A percentile compares a stretch with the other conserved stretches of the same genome.
Evolutionary conservation across 2,113 vertebrate species (phyloP).

Genomic region (human (Homo sapiens)): DNA sequence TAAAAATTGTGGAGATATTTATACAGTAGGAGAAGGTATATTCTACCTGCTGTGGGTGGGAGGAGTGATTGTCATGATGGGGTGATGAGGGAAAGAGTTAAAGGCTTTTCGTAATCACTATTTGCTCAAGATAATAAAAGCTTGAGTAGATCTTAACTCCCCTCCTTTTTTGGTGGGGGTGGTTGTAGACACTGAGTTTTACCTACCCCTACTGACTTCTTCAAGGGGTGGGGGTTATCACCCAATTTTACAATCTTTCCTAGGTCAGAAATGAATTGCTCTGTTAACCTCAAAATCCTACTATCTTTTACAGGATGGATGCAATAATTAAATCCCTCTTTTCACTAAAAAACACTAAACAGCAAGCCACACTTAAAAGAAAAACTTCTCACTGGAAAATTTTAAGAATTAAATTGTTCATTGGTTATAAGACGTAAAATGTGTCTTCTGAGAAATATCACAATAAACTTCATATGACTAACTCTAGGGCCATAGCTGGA

Average conservation of each 20-base stretch:
- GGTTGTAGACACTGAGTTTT: background rate
- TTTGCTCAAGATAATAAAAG: background rate
- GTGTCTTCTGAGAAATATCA: conserved; percentile 34
- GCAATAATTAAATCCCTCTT: background rate
- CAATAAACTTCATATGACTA: conserved; percentile 30
- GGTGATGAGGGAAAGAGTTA: background rate
- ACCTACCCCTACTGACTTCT: background rate
- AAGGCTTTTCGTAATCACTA: background rate
- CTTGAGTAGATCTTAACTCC: background rate
- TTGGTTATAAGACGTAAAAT: conserved; percentile 37
- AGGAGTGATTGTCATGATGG: background rate
- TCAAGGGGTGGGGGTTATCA: background rate
- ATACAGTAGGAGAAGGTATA: background rate
- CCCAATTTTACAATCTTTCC: background rate
- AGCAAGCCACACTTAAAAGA: background rate
- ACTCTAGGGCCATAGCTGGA: background rate
- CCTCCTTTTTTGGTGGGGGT: fast-evolving
- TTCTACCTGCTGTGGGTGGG: background rate
- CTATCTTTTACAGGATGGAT: background rate
- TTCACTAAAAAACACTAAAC: conserved; percentile 1
- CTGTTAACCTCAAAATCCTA: conserved; percentile 35
- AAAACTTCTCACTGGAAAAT: conserved; percentile 47
- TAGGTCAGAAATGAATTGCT: background rate
- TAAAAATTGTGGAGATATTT: background rate
- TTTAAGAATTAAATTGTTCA: conserved; percentile 48